phyloP scores from a whole-genome alignment of 2,797 vertebrate species.

The Notolepis coatsorum region DNA sequence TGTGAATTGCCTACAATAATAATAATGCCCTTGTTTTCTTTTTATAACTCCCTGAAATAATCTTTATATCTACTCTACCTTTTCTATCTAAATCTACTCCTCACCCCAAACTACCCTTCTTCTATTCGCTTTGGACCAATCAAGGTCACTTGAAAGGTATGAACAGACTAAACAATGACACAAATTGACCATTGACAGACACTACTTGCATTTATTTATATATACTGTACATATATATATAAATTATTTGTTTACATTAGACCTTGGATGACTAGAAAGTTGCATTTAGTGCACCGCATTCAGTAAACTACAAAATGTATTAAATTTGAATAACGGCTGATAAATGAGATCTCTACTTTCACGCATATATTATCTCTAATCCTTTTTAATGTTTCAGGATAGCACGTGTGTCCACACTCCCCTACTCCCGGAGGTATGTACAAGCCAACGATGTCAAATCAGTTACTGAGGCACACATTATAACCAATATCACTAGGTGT shows the following conservation, averaged over 20 bases:
- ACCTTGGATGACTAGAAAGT: background rate
- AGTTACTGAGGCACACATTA: no score
- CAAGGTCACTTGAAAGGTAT: conserved; percentile 91
- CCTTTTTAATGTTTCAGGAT: conserved; percentile 73
- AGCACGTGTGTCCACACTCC: conserved; percentile 78
- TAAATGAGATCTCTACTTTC: conserved; percentile 1
- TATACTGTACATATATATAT: conserved; percentile 11
- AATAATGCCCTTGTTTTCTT: conserved; percentile 26
- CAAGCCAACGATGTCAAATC: no score
- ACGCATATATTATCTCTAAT: background rate
- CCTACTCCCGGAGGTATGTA: conserved; percentile 80
- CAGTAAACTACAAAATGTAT: background rate
- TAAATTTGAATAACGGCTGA: background rate
- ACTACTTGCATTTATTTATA: conserved; percentile 2
- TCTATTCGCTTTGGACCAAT: conserved; percentile 76
- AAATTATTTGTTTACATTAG: conserved; percentile 18
- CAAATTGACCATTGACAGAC: conserved; percentile 47
- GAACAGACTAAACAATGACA: conserved; percentile 67
- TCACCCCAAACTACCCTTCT: conserved; percentile 43
- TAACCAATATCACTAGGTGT: no score
- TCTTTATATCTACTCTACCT: conserved; percentile 40
- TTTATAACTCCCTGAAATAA: conserved; percentile 38
- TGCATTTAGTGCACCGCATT: conserved; percentile 4
- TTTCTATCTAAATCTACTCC: conserved; percentile 47
- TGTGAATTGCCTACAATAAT: background rate